Conservation (phyloP, 2,888 invertebrate species). For the Melanophora roralis region DNA sequence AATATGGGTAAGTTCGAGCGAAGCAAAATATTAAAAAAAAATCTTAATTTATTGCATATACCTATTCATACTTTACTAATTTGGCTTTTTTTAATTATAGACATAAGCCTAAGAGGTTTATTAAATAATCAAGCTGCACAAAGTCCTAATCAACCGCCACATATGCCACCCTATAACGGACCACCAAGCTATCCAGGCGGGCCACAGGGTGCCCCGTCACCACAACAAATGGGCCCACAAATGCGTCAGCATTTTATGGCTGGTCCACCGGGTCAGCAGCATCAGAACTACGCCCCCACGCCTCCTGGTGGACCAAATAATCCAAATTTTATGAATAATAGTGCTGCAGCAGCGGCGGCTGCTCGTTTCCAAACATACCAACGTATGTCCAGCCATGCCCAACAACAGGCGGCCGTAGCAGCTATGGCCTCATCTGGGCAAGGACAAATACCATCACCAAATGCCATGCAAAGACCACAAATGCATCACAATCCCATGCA, state of each 20-base stretch:
- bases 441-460: conserved; percentile 74
- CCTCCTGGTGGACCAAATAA: conserved; percentile 76
- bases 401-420: conserved; percentile 79
- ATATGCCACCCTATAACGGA: conserved; percentile 74
- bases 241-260: conserved; percentile 77
- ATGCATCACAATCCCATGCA: conserved; percentile 77
- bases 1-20: conserved; percentile 78
- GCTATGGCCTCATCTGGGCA: conserved; percentile 72
- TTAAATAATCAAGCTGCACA: conserved; percentile 77
- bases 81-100: conserved; percentile 63
- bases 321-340: conserved; percentile 77
- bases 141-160: conserved; percentile 74
- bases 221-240: conserved; percentile 74
- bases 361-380: conserved; percentile 76
- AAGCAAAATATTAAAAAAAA: neutral
- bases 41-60: neutral
- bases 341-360: conserved; percentile 65
- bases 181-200: conserved; percentile 76
- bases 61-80: too few relatives aligned
- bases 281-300: conserved; percentile 75
- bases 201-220: conserved; percentile 75
- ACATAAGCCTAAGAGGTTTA: conserved; percentile 77
- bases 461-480: conserved; percentile 73
- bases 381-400: conserved; percentile 79
- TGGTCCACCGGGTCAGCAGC: conserved; percentile 75